Evolutionary conservation across 1,140 invertebrate species (phyloP).

Genomic region (Aphelinus certus): DNA sequence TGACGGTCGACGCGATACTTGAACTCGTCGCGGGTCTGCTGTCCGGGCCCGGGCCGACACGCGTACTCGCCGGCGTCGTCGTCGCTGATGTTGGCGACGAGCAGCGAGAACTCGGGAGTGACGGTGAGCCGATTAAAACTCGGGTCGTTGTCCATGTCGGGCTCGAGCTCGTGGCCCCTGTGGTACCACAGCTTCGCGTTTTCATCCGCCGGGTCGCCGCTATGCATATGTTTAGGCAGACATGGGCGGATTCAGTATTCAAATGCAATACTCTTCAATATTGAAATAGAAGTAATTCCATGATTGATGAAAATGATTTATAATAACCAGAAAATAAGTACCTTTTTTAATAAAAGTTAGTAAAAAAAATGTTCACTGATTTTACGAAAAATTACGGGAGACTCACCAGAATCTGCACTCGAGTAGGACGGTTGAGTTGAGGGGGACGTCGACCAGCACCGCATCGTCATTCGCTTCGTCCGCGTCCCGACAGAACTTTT

Average conservation of each 20-base stretch:
- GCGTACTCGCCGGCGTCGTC: conserved; percentile 64
- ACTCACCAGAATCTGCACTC: conserved; percentile 65
- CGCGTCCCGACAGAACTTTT: conserved; percentile 61
- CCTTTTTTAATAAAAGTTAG: too few relatives aligned
- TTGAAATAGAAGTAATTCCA: too few relatives aligned
- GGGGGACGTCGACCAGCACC: conserved; percentile 59
- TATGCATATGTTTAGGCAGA: background rate
- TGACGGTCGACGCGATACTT: conserved; percentile 67
- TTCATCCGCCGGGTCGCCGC: background rate
- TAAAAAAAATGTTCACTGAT: background rate
- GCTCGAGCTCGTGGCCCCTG: conserved; percentile 53
- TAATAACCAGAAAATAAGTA: too few relatives aligned
- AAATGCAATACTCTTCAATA: too few relatives aligned
- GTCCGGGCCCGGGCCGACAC: conserved; percentile 44
- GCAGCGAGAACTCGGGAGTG: conserved; percentile 60
- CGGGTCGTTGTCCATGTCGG: conserved; percentile 64
- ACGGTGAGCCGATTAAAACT: conserved; percentile 59
- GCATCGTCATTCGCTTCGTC: conserved; percentile 64
- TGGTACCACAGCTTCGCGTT: background rate
- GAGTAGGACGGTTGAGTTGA: conserved; percentile 58
- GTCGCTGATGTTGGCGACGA: conserved; percentile 56
- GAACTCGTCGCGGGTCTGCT: conserved; percentile 63
- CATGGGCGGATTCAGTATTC: too few relatives aligned
- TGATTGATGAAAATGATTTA: too few relatives aligned
- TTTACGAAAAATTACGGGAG: background rate